Base-by-base conservation (phyloP, 2,113 vertebrate genomes). In the Bubo blakistoni region DNA sequence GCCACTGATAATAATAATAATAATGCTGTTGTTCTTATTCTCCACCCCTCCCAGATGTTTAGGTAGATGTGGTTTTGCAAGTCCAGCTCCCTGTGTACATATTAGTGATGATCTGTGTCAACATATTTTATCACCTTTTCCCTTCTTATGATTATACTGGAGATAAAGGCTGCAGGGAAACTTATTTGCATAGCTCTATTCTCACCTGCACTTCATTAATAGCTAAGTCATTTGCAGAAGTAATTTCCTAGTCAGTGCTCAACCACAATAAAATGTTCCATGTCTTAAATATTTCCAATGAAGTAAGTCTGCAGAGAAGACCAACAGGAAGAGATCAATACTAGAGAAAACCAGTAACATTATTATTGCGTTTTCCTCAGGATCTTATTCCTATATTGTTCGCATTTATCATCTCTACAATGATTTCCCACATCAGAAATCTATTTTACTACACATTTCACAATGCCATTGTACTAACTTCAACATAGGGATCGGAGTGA, bases 271-370 rank as follows among this genome's bases (percentile, higher is more conserved):
- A 93, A 96, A 47, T 69, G 8, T n/a, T 91, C 69, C 11, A 73
- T 57, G 16, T 52, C 52, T 91, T 92, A 86, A 91, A 77, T 74
- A 95, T 92, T 96, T 97, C 54, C 85, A 81, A 13, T 57, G 18
- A 95, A 95, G 52, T 90, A 96, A 66, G 19, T 89, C 44, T 74
- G 34, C 55, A 92, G 42, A 95, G 87, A 96, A 94, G 82, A 83
- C 47, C 63, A 92, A 92, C 25, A 94, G 66, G 67, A 96, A 96
- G 67, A 94, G 70, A 96, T 89, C 72, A n/a, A 93, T 91, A 72
- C 4, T 27, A 65, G 46, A 87, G 40, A 83, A 96, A 96, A 88
- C 84, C 66, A 81, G 44, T 91, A 72, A 94, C 73, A 21, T 88
- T 94, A 51, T 82, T 66, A 55, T 84, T 86, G 6, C 13, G 69